phyloP scores from a whole-genome alignment of 2,797 vertebrate genomes.

The Hirundo rustica region DNA sequence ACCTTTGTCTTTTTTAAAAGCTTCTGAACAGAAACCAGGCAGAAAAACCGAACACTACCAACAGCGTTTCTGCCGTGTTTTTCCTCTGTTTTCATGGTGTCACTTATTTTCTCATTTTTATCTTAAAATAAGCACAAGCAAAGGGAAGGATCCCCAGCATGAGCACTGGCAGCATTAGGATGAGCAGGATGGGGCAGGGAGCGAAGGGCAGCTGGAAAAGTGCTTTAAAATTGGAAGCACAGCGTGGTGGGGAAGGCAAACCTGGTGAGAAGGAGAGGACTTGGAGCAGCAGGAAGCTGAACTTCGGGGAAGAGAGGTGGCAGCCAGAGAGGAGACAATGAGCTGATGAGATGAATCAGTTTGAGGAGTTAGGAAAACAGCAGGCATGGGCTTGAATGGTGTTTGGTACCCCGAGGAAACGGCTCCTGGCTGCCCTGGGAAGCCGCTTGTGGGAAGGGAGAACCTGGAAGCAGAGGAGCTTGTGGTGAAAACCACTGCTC shows the following conservation, averaged over 20 bases:
- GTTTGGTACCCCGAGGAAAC: not conserved
- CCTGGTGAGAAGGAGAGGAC: not conserved
- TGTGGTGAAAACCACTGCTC: not conserved
- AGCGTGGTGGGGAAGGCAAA: not conserved
- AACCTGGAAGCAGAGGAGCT: not conserved
- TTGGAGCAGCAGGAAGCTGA: not conserved
- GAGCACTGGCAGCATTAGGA: not conserved
- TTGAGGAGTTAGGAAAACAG: not conserved
- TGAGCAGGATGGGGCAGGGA: not conserved
- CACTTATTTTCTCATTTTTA: not conserved
- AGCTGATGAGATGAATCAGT: not conserved
- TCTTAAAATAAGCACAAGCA: not conserved
- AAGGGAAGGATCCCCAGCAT: not conserved
- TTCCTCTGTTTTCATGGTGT: not conserved
- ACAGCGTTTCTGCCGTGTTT: rapidly evolving
- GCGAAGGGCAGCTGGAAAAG: not conserved
- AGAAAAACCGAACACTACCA: not conserved
- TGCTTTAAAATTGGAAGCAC: not conserved
- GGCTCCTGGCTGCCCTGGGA: not conserved
- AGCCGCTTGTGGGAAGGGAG: not conserved
- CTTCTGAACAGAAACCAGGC: not conserved
- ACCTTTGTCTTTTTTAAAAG: not conserved
- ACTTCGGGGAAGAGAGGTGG: not conserved
- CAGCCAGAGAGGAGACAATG: not conserved
- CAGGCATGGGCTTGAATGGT: not conserved